A percentile compares a stretch with the other conserved stretches of the same genome.
phyloP scores from a whole-genome alignment of 37 sponge, comb jelly and placozoan species.

The Corticium candelabrum region DNA sequence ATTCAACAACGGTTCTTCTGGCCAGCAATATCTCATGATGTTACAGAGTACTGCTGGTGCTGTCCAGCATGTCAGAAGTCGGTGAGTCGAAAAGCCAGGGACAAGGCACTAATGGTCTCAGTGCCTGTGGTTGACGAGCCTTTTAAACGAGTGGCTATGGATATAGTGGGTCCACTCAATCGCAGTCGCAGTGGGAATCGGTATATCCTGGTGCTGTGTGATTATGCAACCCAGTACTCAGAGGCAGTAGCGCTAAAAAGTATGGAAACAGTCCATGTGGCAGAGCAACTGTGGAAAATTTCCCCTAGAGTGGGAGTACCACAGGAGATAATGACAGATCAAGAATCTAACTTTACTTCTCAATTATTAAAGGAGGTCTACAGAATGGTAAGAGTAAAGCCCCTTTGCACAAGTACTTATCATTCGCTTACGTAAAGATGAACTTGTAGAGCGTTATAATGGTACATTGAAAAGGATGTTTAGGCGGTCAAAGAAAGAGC shows the following conservation, averaged over 20 bases:
- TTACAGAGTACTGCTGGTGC: neutral
- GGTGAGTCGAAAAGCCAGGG: neutral
- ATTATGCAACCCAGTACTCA: constrained; percentile 8
- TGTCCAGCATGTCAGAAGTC: neutral
- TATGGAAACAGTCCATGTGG: neutral
- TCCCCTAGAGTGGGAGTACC: constrained; percentile 8
- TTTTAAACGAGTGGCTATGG: neutral
- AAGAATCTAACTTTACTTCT: constrained; percentile 28
- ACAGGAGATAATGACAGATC: constrained; percentile 14
- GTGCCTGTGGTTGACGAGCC: too few relatives aligned
- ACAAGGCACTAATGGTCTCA: neutral
- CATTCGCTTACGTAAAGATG: constrained; percentile 48
- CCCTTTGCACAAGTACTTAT: constrained; percentile 36
- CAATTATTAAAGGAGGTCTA: constrained; percentile 22
- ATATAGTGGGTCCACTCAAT: neutral
- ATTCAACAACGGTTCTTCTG: neutral
- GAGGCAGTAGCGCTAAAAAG: neutral
- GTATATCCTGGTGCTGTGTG: neutral
- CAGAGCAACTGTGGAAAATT: neutral
- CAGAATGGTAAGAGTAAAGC: constrained; percentile 14
- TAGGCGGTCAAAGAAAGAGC: neutral
- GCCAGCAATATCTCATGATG: neutral
- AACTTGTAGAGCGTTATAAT: constrained; percentile 35
- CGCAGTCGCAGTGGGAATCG: neutral
- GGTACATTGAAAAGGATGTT: constrained; percentile 35